Base-by-base conservation (phyloP, 2,888 invertebrate genomes). In the Blastobasis adustella region DNA sequence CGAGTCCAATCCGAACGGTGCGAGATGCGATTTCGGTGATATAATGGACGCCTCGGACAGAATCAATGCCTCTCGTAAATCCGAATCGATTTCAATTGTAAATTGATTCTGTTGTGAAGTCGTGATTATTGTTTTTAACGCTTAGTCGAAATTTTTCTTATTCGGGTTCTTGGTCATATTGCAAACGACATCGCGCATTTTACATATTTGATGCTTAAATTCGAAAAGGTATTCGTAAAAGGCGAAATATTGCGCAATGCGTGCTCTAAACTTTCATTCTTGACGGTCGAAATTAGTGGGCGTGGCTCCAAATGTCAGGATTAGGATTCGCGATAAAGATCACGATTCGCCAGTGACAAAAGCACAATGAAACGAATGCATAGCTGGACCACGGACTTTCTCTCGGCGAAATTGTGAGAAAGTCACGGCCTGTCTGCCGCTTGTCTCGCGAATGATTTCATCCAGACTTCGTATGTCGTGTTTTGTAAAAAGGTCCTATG, bases 371-470 rank as follows among this genome's bases (percentile, higher is more conserved):
- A 23, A 69, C 66, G 70, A 42, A 69, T 66, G 70, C 66, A 65
- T 66, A 73, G 58, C 57, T 23, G 23, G 23, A 23, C 58, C 58
- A 67, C 70, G 48, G 68, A 85, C 87, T 86, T 87, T 87, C 87
- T 79, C 86, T 71, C 55, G 69, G 73, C 67, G 82, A 81, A 83
- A 82, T 84, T 84, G 77, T 54, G 79, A 67, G 84, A 85, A 84
- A 84, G 83, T 79, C 65, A 56, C 53, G 61, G 54, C 51, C 51
- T 59, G 55, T 58, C 59, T 51, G 52, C 54, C 52, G 54, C 45
- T 54, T 41, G 52, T 37, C 38, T 7, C 45, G 41, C 54, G 55
- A 70, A 67, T 77, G 77, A 79, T 68, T 78, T 74, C 76, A 73
- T 76, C 69, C 77, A 64, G 69, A 66, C 71, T 71, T 71, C 71